phyloP scores from a whole-genome alignment of 2,113 vertebrate species.

The Lophochroa leadbeateri region DNA sequence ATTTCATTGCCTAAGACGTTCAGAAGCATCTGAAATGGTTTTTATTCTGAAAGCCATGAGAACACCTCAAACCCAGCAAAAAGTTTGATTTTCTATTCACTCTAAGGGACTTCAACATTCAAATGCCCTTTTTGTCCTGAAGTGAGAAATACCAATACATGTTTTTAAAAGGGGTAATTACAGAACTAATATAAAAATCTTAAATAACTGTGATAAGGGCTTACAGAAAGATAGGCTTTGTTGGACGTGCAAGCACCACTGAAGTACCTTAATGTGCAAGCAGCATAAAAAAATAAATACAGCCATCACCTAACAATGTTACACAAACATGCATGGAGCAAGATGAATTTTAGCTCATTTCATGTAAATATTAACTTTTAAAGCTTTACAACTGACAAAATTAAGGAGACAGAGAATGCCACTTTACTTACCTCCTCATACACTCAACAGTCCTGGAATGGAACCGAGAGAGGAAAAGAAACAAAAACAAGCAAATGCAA shows the following conservation, averaged over 20 bases:
- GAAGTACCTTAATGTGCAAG: not conserved
- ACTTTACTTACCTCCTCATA: conserved; percentile 36
- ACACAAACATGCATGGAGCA: conserved; percentile 49
- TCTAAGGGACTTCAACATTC: not conserved
- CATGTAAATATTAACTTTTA: conserved; percentile 69
- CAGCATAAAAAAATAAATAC: conserved; percentile 47
- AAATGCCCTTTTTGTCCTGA: not conserved
- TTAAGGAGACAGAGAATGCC: conserved; percentile 62
- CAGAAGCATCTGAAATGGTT: not conserved
- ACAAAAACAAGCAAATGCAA: conserved; percentile 19
- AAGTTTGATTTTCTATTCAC: not conserved
- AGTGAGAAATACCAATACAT: not conserved
- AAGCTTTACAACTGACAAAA: conserved; percentile 65
- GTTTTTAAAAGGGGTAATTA: not conserved
- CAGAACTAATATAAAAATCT: not conserved
- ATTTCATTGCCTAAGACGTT: not conserved
- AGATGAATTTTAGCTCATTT: conserved; percentile 66
- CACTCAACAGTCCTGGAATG: conserved; percentile 13
- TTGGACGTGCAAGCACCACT: not conserved
- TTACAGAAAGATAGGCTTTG: not conserved
- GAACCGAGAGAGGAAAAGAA: conserved; percentile 20
- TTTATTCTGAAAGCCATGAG: not conserved
- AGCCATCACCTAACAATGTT: conserved; percentile 55
- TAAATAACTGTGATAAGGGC: not conserved
- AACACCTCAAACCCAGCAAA: not conserved